A percentile compares a stretch with the other conserved stretches of the same genome.
These are phyloP conservation scores for Euthynnus affinis DNA, from an alignment of 2,797 vertebrate genomes.

Conservation along the genomic window DNA sequence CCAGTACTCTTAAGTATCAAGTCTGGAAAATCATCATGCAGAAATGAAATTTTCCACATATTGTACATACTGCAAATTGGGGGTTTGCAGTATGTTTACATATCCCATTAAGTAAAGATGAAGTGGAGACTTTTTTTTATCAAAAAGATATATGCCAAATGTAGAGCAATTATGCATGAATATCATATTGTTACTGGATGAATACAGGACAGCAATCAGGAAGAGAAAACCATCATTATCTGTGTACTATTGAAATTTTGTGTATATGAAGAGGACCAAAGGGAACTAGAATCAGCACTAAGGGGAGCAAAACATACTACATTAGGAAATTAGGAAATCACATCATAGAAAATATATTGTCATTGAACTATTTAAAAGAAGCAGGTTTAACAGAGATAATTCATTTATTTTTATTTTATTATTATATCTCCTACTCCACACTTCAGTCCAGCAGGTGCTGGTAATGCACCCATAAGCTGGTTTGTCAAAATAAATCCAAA, in stretches of 20 bases:
- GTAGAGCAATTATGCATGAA: neutral
- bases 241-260: neutral
- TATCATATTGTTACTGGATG: neutral
- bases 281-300: neutral
- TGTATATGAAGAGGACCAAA: neutral
- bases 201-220: neutral
- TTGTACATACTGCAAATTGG: too few species aligned
- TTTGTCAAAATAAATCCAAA: neutral
- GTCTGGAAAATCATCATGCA: neutral
- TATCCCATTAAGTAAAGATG: neutral
- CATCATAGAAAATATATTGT: neutral
- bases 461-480: too few species aligned
- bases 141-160: too few species aligned
- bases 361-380: neutral
- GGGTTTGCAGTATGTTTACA: too few species aligned
- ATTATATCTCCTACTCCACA: neutral
- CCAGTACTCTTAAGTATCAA: neutral
- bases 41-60: neutral
- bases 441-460: neutral
- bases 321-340: neutral
- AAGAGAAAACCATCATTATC: neutral
- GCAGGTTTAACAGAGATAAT: neutral
- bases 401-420: neutral
- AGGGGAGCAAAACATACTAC: neutral
- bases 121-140: too few species aligned